These are phyloP conservation scores for Atlantisia rogersi DNA, from an alignment of 2,113 vertebrate species.

Conservation along the genomic window DNA sequence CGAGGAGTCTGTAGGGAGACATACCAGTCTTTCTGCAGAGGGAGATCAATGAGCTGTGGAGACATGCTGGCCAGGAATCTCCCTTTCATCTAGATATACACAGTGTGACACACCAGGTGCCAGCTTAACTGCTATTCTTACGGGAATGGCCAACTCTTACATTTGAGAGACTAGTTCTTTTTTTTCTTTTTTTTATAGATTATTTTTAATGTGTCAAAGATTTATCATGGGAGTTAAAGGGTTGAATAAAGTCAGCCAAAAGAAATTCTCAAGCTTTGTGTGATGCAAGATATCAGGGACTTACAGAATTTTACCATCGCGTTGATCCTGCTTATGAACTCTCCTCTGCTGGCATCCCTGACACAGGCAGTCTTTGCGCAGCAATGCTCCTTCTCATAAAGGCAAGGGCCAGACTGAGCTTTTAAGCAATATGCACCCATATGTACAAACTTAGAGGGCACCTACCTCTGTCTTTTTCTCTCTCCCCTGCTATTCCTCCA, in stretches of 20 bases:
- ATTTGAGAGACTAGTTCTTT: constrained; percentile 10
- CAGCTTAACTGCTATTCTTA: constrained; percentile 62
- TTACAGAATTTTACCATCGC: not conserved
- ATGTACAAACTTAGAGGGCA: not conserved
- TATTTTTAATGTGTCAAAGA: constrained; percentile 60
- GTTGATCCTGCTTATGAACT: constrained; percentile 23
- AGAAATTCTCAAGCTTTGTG: constrained; percentile 49
- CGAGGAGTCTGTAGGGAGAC: constrained; percentile 71
- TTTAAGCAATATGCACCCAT: not conserved
- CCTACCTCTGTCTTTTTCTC: not conserved
- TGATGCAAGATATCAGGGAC: constrained; percentile 37
- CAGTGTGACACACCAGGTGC: constrained; percentile 63
- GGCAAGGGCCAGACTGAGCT: not conserved
- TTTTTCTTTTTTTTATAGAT: constrained; percentile 50
- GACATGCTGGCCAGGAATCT: constrained; percentile 72
- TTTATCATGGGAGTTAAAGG: constrained; percentile 55
- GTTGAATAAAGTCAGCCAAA: constrained; percentile 46
- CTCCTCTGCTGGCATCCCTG: not conserved
- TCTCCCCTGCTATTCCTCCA: no score
- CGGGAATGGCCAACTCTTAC: constrained; percentile 36
- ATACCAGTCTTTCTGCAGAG: constrained; percentile 72
- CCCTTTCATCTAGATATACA: constrained; percentile 72
- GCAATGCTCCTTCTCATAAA: not conserved
- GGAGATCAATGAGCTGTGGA: constrained; percentile 78
- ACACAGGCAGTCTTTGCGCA: not conserved